These are phyloP conservation scores for Nomada lathburiana DNA, from an alignment of 2,888 invertebrate species.

Conservation along the genomic window DNA sequence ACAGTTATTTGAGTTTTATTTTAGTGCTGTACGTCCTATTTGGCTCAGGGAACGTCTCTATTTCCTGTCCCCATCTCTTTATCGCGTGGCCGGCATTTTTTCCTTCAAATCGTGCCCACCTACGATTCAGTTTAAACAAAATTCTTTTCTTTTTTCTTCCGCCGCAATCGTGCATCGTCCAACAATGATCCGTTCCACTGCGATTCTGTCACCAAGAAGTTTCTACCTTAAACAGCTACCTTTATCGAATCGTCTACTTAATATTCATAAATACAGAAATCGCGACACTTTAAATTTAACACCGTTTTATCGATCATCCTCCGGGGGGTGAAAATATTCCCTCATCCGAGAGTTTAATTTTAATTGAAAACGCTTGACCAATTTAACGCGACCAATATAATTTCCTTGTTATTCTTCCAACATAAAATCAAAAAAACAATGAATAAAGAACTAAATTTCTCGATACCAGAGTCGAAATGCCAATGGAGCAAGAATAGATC, in stretches of 20 bases:
- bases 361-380: background rate
- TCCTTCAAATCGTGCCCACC: background rate
- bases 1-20: constrained; percentile 59
- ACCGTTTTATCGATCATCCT: background rate
- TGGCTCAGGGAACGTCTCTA: constrained; percentile 62
- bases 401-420: background rate
- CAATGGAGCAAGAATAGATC: too few relatives aligned
- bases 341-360: background rate
- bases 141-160: background rate
- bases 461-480: too few relatives aligned
- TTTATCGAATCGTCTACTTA: too few relatives aligned
- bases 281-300: background rate
- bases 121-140: background rate
- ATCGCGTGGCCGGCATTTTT: constrained; percentile 39
- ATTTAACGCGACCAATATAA: background rate
- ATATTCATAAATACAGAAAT: background rate
- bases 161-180: background rate
- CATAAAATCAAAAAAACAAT: too few relatives aligned
- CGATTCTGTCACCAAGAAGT: background rate
- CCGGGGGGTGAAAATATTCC: too few relatives aligned
- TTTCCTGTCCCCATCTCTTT: constrained; percentile 53
- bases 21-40: constrained; percentile 57
- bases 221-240: background rate
- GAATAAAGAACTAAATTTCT: too few relatives aligned
- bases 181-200: background rate